Conservation (phyloP, 2,888 invertebrate genomes). For the Tipula confusa region DNA sequence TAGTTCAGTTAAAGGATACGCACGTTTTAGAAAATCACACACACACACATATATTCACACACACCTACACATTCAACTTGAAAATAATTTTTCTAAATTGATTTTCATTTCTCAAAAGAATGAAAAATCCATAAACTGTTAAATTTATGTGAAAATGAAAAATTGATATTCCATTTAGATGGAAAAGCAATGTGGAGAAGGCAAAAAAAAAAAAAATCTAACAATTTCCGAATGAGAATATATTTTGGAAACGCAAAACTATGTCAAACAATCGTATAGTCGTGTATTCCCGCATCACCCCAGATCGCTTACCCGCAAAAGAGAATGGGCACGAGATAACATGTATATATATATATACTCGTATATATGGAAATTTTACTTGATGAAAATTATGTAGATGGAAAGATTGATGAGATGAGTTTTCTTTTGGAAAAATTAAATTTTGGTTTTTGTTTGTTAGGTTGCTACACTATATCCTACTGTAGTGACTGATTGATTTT, state of each 20-base stretch:
- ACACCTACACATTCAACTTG: no score
- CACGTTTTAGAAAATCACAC: slow-evolving; percentile 3
- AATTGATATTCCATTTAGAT: neutral
- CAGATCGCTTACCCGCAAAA: neutral
- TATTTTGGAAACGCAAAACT: neutral
- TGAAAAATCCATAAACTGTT: neutral
- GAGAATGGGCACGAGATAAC: neutral
- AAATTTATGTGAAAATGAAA: neutral
- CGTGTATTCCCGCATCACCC: neutral
- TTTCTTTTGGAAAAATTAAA: neutral
- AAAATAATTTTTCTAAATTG: neutral
- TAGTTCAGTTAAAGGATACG: slow-evolving; percentile 3
- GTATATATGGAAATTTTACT: neutral
- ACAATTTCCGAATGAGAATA: neutral
- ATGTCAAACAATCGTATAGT: neutral
- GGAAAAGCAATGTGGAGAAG: no score
- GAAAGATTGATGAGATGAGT: slow-evolving; percentile 1
- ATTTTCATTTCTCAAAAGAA: neutral
- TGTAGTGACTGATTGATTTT: neutral
- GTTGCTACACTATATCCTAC: neutral
- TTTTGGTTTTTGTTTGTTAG: neutral
- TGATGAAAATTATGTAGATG: neutral
- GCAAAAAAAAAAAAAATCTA: neutral
- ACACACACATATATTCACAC: neutral
- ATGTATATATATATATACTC: neutral